These are phyloP conservation scores for Sesia bembeciformis DNA, from an alignment of 2,888 invertebrate genomes.

Conservation along the genomic window DNA sequence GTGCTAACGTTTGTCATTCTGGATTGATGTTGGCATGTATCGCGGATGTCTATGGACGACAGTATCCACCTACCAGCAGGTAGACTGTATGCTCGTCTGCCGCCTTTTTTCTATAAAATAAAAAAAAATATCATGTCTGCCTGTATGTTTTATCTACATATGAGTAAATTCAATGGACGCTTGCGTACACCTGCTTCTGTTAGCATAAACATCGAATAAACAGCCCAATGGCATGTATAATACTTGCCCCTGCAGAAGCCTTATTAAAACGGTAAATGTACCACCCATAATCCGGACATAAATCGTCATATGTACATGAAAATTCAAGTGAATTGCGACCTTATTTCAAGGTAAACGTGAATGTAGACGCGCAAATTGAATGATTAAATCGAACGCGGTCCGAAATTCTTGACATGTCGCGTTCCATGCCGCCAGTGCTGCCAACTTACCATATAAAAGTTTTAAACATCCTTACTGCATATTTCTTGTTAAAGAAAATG, in stretches of 20 bases:
- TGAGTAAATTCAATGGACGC: too few species aligned
- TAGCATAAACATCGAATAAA: not conserved
- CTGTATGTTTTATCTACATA: too few species aligned
- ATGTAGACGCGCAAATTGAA: slow-evolving; percentile 27
- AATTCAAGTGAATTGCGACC: slow-evolving; percentile 14
- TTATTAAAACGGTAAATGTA: slow-evolving; percentile 23
- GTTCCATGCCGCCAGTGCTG: slow-evolving; percentile 9
- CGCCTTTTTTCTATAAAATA: too few species aligned
- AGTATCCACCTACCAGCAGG: too few species aligned
- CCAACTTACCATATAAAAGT: not conserved
- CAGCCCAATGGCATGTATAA: slow-evolving; percentile 5
- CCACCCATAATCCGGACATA: slow-evolving; percentile 14
- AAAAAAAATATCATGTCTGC: too few species aligned
- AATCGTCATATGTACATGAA: slow-evolving; percentile 14
- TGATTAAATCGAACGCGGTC: slow-evolving; percentile 20
- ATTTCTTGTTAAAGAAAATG: slow-evolving; percentile 1
- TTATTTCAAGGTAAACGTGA: slow-evolving; percentile 11
- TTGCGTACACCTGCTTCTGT: too few species aligned
- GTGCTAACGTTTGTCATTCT: too few species aligned
- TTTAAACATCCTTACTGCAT: not conserved
- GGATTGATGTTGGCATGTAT: too few species aligned
- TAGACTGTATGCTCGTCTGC: too few species aligned
- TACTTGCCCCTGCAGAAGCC: slow-evolving; percentile 6
- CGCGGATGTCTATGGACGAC: too few species aligned
- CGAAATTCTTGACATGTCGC: slow-evolving; percentile 31